Conservation (phyloP, 64 coral and sea anemone genomes). For the Trachythela sp. region DNA sequence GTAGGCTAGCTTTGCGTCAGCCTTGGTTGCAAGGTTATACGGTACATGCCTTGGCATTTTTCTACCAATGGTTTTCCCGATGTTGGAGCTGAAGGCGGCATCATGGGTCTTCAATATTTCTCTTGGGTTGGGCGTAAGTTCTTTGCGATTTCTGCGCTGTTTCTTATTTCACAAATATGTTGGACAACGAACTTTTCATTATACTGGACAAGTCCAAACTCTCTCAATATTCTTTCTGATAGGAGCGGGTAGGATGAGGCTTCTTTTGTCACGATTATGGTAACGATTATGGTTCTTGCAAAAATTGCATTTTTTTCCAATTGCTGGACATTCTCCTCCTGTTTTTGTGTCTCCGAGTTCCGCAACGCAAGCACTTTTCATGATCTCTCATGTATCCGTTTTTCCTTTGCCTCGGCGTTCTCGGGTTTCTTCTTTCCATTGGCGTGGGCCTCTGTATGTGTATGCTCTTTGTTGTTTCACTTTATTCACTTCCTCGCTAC, state of each 20-base stretch:
- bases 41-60: neutral
- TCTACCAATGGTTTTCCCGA: neutral
- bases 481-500: neutral
- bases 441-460: neutral
- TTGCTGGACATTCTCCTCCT: neutral
- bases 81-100: neutral
- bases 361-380: neutral
- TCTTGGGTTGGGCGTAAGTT: neutral
- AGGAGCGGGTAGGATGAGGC: constrained; percentile 4
- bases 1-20: too few relatives aligned
- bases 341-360: neutral
- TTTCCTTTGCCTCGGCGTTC: neutral
- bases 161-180: neutral
- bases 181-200: neutral
- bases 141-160: neutral
- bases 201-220: neutral
- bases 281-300: neutral
- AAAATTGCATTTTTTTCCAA: neutral
- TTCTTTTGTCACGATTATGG: neutral
- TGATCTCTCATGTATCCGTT: neutral
- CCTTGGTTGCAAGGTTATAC: neutral
- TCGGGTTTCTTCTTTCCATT: neutral
- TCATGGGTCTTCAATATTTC: neutral
- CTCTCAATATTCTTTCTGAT: neutral
- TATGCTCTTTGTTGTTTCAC: neutral